phyloP scores from a whole-genome alignment of 2,888 invertebrate species.

The Eilema depressum region DNA sequence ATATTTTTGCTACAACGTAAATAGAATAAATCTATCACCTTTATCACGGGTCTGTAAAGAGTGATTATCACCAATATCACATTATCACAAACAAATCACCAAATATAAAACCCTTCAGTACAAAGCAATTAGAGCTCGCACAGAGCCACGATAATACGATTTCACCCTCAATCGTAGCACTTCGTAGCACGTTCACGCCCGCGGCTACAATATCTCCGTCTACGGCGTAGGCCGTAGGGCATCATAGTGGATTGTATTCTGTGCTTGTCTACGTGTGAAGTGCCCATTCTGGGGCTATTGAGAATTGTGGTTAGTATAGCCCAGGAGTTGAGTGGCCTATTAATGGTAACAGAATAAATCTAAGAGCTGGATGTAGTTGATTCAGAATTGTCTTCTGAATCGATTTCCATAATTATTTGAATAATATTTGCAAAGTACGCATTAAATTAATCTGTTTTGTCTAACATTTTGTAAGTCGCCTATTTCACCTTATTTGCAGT shows the following conservation, averaged over 20 bases:
- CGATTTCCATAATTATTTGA: too few species aligned
- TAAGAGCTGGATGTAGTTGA: not conserved
- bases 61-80: not conserved
- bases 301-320: not conserved
- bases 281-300: conserved; percentile 20
- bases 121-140: conserved; percentile 23
- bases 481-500: too few species aligned
- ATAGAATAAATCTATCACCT: not conserved
- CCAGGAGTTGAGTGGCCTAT: not conserved
- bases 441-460: not conserved
- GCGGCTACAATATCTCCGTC: conserved; percentile 56
- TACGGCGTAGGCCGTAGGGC: conserved; percentile 35
- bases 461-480: too few species aligned
- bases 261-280: conserved; percentile 35
- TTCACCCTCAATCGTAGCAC: conserved; percentile 31
- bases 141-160: conserved; percentile 43
- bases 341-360: not conserved
- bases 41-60: not conserved
- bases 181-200: conserved; percentile 57
- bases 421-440: too few species aligned
- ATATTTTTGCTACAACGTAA: too few species aligned
- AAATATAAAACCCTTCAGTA: conserved; percentile 9
- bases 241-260: conserved; percentile 28
- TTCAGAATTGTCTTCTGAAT: too few species aligned
- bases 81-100: conserved; percentile 7